Base-by-base conservation (phyloP, 1,140 invertebrate species). In the Palaemon carinicauda region DNA sequence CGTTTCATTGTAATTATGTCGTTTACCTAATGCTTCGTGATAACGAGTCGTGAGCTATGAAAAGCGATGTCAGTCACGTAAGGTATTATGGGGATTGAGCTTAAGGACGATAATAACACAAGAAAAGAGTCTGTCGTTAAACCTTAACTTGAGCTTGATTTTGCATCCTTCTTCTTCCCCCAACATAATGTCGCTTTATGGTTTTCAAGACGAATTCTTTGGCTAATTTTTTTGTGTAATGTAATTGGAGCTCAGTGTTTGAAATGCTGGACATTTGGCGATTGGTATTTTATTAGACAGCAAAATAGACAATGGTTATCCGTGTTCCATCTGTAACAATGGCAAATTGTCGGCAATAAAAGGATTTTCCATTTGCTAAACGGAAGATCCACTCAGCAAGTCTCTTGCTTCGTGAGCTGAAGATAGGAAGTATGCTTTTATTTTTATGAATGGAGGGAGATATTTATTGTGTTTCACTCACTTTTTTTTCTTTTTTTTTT, bases 341-440 rank as follows among this genome's bases (percentile, higher is more conserved):
- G 65, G 79, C 14, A 41, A 80, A 80, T 80, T 80, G 79, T 31
- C 24, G 54, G 79, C 24, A 4, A 41, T 80, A 80, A 80, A 80
- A 80, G 56, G 50, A 21, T 65, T 80, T 41, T 65, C 65, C 31
- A 80, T 81, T 81, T 81, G 65, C 52, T 81, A 27, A 50, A 71
- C 41, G 80, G 60, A 71, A 71, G 53, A 52, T 12, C 41, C 51
- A 41, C 29, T 53, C 53, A 52, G 19, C n/a, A 53, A n/a, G 19
- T n/a, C 10, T 52, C 33, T 1, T 3, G 17, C n/a, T 33, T 31
- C 29, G 9, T 74, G 29, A 41, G 31, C 71, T 29, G 29, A 75
- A 21, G 73, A 75, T 14, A 21, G 51, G 33, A 75, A 50, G 27
- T 75, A 31, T 27, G 24, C n/a, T 41, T 41, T 41, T 41, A 41